phyloP scores from a whole-genome alignment of 2,888 invertebrate species.

The Drosophila borborema region DNA sequence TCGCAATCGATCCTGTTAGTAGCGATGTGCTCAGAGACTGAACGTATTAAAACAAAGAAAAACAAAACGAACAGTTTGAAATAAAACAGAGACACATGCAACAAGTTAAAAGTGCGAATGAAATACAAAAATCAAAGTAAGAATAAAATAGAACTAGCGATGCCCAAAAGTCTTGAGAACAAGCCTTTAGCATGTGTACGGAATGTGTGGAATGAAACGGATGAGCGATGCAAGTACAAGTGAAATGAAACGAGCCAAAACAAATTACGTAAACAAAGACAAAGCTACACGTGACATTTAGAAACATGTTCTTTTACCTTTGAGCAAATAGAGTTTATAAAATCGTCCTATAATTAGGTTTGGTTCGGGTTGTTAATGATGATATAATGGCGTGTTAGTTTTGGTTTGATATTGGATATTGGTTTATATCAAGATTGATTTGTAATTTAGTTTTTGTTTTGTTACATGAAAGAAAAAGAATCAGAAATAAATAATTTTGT shows the following conservation, averaged over 20 bases:
- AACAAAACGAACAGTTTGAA: constrained; percentile 61
- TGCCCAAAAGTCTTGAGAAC: not conserved
- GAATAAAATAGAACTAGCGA: constrained; percentile 7
- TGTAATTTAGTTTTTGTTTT: constrained; percentile 24
- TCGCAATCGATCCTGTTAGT: constrained; percentile 85
- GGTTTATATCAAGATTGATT: constrained; percentile 38
- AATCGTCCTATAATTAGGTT: constrained; percentile 88
- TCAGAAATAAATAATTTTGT: constrained; percentile 74
- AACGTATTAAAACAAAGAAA: constrained; percentile 58
- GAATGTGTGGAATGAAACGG: constrained; percentile 23
- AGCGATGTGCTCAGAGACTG: constrained; percentile 85
- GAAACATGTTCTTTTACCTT: constrained; percentile 87
- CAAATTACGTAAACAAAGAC: constrained; percentile 54
- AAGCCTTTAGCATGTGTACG: not conserved
- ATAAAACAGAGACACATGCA: constrained; percentile 57
- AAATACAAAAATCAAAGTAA: not conserved
- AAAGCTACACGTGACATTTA: constrained; percentile 62
- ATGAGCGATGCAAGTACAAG: constrained; percentile 17
- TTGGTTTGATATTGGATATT: constrained; percentile 47
- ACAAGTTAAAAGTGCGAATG: constrained; percentile 16
- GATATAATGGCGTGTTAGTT: constrained; percentile 74
- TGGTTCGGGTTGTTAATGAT: constrained; percentile 77
- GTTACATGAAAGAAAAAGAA: constrained; percentile 81
- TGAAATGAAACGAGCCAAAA: constrained; percentile 52
- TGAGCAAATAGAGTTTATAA: constrained; percentile 91